Evolutionary conservation across 2,888 invertebrate genomes (phyloP), one percentile per base, ranked within the genome.

Genomic region (Agrilus cyanescens): DNA sequence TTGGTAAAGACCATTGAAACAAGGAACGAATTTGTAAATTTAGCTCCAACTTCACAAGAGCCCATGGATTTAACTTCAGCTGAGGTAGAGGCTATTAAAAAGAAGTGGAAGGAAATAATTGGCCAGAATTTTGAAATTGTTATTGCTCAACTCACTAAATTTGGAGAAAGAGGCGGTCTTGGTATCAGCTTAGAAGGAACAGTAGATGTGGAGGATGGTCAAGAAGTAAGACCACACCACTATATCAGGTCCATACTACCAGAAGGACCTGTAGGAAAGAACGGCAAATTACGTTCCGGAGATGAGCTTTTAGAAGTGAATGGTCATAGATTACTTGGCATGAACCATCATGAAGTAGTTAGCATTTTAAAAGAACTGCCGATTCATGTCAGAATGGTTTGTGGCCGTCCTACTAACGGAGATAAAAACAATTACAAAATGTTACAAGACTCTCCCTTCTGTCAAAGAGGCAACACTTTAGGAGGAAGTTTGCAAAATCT

Each of bases 111-210:
- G 52, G 80, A 84, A 53, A 80, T 91, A 52, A 75, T 94, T 49
- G 86, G 85, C 7, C 69, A 76, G 3, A 83, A 85, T 51, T 78
- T 78, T 41, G 82, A 85, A 60, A 84, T 88, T 57, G 80, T 75
- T 38, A 82, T 89, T 38, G 86, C 88, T 1, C 85, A 88, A 61
- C 67, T 89, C 50, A 80, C 80, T 52, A 90, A 90, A 68, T 86
- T 86, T 56, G 80, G 80, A 12, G 88, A 90, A 57, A 89, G 90
- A 34, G 93, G 93, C 36, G 97, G 97, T 2, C 75, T 98, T 41
- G 97, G 97, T 30, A 95, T 98, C 57, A 96, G 94, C 38, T 73
- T 97, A 48, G 96, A 97, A 66, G 97, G 98, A 40, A 98, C 98
- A 0, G 97, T 96, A 32, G 98, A 98, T 65, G 95, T 98, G 41